These are phyloP conservation scores for Hipposideros larvatus DNA, from an alignment of 2,797 vertebrate genomes.

Conservation along the genomic window DNA sequence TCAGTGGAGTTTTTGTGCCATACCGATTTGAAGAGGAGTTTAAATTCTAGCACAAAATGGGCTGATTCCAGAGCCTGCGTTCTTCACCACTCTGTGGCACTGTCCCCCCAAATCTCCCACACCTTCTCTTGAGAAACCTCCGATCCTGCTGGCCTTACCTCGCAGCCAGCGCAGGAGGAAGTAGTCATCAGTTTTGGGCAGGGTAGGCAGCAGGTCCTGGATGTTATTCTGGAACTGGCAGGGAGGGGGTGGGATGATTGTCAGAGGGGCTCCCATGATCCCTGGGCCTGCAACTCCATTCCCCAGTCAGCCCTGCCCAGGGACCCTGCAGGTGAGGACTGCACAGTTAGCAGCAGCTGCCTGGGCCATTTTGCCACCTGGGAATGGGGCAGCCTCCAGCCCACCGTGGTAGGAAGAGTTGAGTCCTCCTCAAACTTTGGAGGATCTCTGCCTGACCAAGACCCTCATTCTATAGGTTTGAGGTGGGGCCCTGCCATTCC, in stretches of 20 bases:
- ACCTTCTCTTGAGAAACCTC: neutral
- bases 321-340: neutral
- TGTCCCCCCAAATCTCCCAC: neutral
- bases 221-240: conserved; percentile 92
- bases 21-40: neutral
- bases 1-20: neutral
- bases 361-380: neutral
- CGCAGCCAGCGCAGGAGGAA: conserved; percentile 96
- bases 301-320: neutral
- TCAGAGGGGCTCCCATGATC: neutral
- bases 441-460: too few relatives aligned
- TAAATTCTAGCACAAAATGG: neutral
- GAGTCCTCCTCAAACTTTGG: neutral
- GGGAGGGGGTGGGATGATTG: neutral
- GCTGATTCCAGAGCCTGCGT: neutral
- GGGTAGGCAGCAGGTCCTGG: conserved; percentile 92
- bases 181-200: conserved; percentile 93
- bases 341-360: neutral
- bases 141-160: conserved; percentile 87
- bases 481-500: neutral
- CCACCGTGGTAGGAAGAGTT: neutral
- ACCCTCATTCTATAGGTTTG: neutral
- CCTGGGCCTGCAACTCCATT: neutral
- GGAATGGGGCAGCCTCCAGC: neutral
- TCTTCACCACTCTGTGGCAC: neutral